Evolutionary conservation across 2,113 vertebrate species (phyloP).

Genomic region (Phalacrocorax pelagicus): DNA sequence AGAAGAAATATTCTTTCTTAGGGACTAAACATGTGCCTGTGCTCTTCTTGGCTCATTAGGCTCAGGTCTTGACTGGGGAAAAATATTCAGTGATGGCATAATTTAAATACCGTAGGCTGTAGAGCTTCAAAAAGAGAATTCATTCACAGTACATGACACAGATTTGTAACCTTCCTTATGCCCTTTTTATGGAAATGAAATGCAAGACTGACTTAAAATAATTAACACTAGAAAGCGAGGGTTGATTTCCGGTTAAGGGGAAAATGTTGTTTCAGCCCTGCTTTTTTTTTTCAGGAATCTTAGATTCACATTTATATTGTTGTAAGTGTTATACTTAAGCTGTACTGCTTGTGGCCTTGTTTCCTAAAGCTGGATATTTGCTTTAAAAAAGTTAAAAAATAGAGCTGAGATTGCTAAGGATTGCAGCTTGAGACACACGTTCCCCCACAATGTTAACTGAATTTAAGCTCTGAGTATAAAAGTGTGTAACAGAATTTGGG

Average conservation of each 20-base stretch:
- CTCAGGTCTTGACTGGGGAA: background rate
- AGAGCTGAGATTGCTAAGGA: background rate
- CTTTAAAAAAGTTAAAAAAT: background rate
- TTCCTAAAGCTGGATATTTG: background rate
- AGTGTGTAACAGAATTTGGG: background rate
- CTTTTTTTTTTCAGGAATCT: background rate
- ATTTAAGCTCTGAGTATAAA: background rate
- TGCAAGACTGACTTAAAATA: background rate
- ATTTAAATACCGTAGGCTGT: background rate
- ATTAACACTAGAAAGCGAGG: background rate
- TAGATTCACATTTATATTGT: background rate
- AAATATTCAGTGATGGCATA: conserved; percentile 22
- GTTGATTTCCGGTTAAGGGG: background rate
- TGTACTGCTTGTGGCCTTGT: background rate
- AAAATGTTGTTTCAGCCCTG: background rate
- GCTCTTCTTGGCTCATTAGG: background rate
- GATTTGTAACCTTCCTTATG: conserved; percentile 12
- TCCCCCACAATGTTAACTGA: background rate
- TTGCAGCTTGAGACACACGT: background rate
- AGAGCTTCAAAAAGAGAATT: background rate
- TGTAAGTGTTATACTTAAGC: background rate
- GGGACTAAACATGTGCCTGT: background rate
- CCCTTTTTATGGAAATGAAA: conserved; percentile 19
- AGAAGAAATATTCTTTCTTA: background rate
- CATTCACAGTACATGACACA: background rate